phyloP scores from a whole-genome alignment of 2,113 vertebrate genomes.

The Leptobrachium ailaonicum region DNA sequence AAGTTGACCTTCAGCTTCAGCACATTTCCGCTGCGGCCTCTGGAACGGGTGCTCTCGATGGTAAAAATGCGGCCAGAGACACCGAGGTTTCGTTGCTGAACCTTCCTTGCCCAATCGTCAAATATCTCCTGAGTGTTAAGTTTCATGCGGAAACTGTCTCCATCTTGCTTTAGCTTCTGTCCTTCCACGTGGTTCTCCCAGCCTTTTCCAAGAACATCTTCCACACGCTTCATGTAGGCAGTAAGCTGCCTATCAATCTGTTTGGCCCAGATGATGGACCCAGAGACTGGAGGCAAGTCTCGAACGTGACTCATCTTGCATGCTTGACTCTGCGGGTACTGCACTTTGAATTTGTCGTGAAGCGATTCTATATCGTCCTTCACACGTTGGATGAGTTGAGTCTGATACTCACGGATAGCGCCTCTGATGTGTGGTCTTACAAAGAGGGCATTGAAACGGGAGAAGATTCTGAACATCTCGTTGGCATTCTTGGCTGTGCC shows the following conservation, averaged over 20 bases:
- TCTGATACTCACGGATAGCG: conserved; percentile 96
- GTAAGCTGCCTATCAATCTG: conserved; percentile 97
- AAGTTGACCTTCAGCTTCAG: conserved; percentile 98
- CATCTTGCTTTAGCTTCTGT: conserved; percentile 96
- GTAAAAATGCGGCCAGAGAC: conserved; percentile 97
- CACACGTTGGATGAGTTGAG: conserved; percentile 93
- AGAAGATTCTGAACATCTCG: conserved; percentile 98
- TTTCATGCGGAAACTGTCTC: conserved; percentile 97
- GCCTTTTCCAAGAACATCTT: conserved; percentile 95
- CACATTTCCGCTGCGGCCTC: conserved; percentile 87
- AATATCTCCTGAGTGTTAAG: conserved; percentile 98
- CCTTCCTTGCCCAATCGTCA: conserved; percentile 97
- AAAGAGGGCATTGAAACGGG: conserved; percentile 95
- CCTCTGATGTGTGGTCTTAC: conserved; percentile 96
- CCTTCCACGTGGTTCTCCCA: conserved; percentile 99
- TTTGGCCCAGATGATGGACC: conserved; percentile 98
- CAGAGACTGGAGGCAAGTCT: conserved; percentile 91
- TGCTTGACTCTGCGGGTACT: conserved; percentile 96
- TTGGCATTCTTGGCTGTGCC: conserved; percentile 98
- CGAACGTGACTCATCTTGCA: conserved; percentile 98
- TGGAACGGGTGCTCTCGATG: conserved; percentile 89
- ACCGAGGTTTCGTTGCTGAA: conserved; percentile 96
- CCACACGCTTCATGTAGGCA: conserved; percentile 97
- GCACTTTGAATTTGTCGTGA: conserved; percentile 98
- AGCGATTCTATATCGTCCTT: conserved; percentile 97